phyloP scores from a whole-genome alignment of 2,888 invertebrate genomes.

The Pelosia muscerda region DNA sequence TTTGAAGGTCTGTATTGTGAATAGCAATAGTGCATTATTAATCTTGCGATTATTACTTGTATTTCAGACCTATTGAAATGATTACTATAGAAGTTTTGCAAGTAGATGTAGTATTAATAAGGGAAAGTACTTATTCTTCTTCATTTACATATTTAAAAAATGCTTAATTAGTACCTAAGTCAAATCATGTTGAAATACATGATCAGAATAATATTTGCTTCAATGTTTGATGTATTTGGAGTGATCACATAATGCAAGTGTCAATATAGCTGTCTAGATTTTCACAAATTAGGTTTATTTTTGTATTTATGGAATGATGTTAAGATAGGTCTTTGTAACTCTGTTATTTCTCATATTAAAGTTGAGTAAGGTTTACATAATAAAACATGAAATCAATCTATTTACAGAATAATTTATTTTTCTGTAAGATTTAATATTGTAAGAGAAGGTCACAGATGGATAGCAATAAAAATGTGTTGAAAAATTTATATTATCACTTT shows the following conservation, averaged over 20 bases:
- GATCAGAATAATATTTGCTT: conserved; percentile 26
- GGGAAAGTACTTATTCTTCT: conserved; percentile 35
- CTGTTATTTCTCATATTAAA: not conserved
- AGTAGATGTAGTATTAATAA: conserved; percentile 22
- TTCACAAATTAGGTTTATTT: conserved; percentile 52
- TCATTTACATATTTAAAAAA: conserved; percentile 17
- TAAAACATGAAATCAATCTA: conserved; percentile 49
- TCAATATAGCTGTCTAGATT: conserved; percentile 47
- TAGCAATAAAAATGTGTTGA: conserved; percentile 36
- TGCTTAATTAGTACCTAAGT: not conserved
- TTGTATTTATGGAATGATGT: conserved; percentile 52
- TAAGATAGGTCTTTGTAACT: conserved; percentile 37
- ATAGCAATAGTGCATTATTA: not conserved
- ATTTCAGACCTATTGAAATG: conserved; percentile 32
- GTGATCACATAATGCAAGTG: conserved; percentile 55
- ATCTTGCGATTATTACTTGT: not conserved
- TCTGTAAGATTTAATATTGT: conserved; percentile 67
- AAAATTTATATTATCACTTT: conserved; percentile 37
- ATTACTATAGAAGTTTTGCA: conserved; percentile 23
- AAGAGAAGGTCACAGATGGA: conserved; percentile 57
- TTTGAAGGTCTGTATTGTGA: conserved; percentile 16
- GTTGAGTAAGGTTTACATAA: conserved; percentile 20
- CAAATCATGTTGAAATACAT: conserved; percentile 1
- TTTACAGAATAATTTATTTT: conserved; percentile 33
- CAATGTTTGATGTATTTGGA: conserved; percentile 45